phyloP scores from a whole-genome alignment of 1,140 invertebrate genomes.

The Bombus huntii region DNA sequence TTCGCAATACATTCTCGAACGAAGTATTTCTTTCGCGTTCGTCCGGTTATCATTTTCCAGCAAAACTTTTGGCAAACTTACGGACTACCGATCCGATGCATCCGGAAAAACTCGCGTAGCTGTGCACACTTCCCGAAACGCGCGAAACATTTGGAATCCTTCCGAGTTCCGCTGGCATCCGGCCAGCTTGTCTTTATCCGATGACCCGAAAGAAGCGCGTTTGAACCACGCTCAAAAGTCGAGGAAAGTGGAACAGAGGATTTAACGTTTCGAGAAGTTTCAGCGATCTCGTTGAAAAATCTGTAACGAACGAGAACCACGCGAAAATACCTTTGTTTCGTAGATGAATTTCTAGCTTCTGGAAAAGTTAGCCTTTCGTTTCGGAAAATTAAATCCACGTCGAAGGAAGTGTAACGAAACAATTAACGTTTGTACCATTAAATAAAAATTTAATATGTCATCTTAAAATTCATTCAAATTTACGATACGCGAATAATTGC shows the following conservation, averaged over 20 bases:
- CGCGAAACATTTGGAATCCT: constrained; percentile 16
- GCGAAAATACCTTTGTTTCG: too few species aligned
- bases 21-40: neutral
- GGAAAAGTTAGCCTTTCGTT: too few species aligned
- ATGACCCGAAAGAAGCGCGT: constrained; percentile 4
- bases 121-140: constrained; percentile 5
- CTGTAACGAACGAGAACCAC: neutral
- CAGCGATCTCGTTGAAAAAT: constrained; percentile 28
- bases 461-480: too few species aligned
- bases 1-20: too few species aligned
- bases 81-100: neutral
- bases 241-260: constrained; percentile 40
- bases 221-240: constrained; percentile 20
- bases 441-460: too few species aligned
- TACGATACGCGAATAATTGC: too few species aligned
- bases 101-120: neutral
- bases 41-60: neutral
- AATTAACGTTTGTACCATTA: too few species aligned
- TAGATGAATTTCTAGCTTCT: too few species aligned
- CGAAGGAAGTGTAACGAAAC: too few species aligned
- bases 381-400: too few species aligned
- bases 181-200: constrained; percentile 42
- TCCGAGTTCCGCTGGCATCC: constrained; percentile 35
- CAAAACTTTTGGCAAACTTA: neutral
- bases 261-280: constrained; percentile 8